phyloP scores from a whole-genome alignment of 2,888 invertebrate species.

The Ophion slaviceki region DNA sequence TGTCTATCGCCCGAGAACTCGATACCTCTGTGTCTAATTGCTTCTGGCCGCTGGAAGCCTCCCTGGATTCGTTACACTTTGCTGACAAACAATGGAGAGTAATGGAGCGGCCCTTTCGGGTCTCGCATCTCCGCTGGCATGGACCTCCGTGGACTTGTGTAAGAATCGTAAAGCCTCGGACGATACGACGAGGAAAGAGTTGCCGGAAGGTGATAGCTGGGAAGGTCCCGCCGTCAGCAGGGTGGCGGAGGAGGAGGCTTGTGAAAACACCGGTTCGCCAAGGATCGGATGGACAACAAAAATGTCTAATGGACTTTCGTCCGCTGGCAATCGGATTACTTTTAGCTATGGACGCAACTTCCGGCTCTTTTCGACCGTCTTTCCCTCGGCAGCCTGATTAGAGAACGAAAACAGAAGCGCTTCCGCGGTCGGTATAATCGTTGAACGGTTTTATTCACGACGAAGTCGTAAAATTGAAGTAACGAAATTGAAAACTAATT shows the following conservation, averaged over 20 bases:
- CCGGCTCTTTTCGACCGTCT: background rate
- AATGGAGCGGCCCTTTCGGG: conserved; percentile 21
- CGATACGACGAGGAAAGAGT: conserved; percentile 50
- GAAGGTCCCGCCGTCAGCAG: background rate
- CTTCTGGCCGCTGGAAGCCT: conserved; percentile 66
- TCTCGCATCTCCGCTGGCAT: background rate
- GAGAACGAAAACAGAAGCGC: background rate
- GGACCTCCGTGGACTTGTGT: conserved; percentile 26
- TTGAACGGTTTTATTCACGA: background rate
- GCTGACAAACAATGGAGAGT: conserved; percentile 69
- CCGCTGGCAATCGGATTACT: conserved; percentile 44
- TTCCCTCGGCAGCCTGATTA: background rate
- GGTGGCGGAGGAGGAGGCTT: background rate
- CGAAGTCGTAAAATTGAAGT: no score
- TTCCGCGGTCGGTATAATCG: background rate
- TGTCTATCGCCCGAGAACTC: conserved; percentile 67
- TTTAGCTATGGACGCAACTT: conserved; percentile 9
- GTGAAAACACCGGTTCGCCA: conserved; percentile 46
- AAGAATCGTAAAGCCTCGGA: conserved; percentile 26
- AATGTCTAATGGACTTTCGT: conserved; percentile 62
- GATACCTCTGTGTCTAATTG: conserved; percentile 75
- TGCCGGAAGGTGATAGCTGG: conserved; percentile 52
- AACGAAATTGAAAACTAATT: no score
- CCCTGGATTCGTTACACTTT: conserved; percentile 65
- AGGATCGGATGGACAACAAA: conserved; percentile 37